Evolutionary conservation across 1,140 invertebrate genomes (phyloP), one percentile per base, ranked within the genome.

Genomic region (Drosophila arizonae): DNA sequence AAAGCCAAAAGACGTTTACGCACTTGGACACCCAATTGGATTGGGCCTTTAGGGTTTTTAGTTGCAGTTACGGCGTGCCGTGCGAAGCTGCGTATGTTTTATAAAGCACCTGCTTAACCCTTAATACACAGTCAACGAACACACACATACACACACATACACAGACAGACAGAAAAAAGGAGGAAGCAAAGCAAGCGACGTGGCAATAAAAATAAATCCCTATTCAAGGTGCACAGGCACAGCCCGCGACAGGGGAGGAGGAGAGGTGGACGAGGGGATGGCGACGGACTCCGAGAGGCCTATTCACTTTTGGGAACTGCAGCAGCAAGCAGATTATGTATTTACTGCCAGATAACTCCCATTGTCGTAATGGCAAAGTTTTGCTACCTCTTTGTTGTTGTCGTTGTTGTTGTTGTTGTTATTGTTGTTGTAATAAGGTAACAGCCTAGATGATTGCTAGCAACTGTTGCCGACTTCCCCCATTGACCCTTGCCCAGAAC

Each of bases 61-160:
- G 80, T 86, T 86, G 86, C 82, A 79, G 75, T 81, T 63, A 15
- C 43, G 65, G 46, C 46, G 33, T 45, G 60, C 55, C 55, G 51
- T 30, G 50, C 65, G 30, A 65, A 57, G 54, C 57, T 69, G 71
- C 70, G 77, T 69, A 55, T 82, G 77, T 81, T 78, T 88, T 88
- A 89, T 88, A 88, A 88, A 88, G 84, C 85, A 88, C 85, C 84
- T 88, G 84, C 74, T 88, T 88, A 88, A 89, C 84, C 84, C 84
- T 84, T 80, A 88, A 88, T 75, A 73, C 72, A 17, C 43, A 46
- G n/a, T 2, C 67, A 65, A 65, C 45, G 11, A 48, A 17, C 6
- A 17, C 43, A 9, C 43, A 6, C 43, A 45, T 1, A 15, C 41
- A 15, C 5, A 15, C 13, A 6, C 4, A 45, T 0, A 45, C n/a